Conservation (phyloP, 2,113 vertebrate species). For the Fregetta grallaria region DNA sequence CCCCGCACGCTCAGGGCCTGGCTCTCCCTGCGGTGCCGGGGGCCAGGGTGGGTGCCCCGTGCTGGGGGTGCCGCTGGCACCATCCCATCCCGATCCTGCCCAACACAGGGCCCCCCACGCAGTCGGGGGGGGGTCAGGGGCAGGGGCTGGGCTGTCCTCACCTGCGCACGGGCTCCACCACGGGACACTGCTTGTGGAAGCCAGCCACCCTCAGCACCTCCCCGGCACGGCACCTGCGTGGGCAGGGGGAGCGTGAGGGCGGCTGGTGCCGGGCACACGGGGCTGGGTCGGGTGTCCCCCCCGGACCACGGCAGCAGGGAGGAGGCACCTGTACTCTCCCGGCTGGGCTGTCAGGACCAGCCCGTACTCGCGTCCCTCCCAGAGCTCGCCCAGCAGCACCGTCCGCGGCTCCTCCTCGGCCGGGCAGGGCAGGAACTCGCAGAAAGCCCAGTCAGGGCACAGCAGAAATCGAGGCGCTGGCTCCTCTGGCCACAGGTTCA, state of each 20-base stretch:
- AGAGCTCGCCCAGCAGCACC: slow-evolving; percentile 82
- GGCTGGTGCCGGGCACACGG: rapidly evolving
- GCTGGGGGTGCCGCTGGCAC: neutral
- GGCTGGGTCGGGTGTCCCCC: neutral
- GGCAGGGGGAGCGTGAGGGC: neutral
- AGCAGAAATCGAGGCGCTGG: slow-evolving; percentile 79
- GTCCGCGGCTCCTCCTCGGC: slow-evolving; percentile 66
- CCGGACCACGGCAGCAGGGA: neutral
- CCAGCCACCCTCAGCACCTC: slow-evolving; percentile 84
- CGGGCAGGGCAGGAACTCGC: slow-evolving; percentile 82
- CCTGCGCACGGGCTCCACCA: slow-evolving; percentile 85
- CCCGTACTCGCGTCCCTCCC: slow-evolving; percentile 78
- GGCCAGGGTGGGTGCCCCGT: neutral
- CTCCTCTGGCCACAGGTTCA: slow-evolving; percentile 86
- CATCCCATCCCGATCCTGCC: neutral
- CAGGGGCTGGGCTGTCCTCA: slow-evolving; percentile 22
- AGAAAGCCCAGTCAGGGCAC: slow-evolving; percentile 86
- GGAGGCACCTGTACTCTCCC: slow-evolving; percentile 81
- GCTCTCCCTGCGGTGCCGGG: slow-evolving; percentile 47
- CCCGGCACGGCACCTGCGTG: slow-evolving; percentile 78
- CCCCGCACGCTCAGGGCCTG: slow-evolving; percentile 86
- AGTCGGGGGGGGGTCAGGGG: neutral
- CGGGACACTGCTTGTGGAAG: slow-evolving; percentile 85
- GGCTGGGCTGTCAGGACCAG: slow-evolving; percentile 82
- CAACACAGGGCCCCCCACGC: rapidly evolving